These are phyloP conservation scores for Sarcophaga caerulescens DNA, from an alignment of 2,888 invertebrate genomes.

Conservation along the genomic window DNA sequence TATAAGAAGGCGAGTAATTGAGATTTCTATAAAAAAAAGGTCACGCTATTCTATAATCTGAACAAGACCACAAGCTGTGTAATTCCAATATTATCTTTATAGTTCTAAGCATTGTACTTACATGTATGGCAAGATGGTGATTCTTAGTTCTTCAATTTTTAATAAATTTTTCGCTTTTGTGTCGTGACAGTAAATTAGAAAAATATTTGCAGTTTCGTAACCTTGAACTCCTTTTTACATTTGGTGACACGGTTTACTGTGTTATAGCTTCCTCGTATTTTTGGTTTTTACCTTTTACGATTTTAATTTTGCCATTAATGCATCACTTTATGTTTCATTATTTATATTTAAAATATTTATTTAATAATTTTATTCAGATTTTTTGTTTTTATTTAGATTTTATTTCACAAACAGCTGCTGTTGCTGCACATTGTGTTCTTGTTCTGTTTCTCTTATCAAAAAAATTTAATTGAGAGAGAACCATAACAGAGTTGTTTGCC, in stretches of 20 bases:
- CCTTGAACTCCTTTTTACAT: slow-evolving; percentile 56
- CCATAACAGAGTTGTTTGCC: not conserved
- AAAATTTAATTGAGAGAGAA: slow-evolving; percentile 13
- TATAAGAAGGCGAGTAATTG: not conserved
- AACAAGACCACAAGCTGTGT: not conserved
- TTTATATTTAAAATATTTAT: slow-evolving; percentile 11
- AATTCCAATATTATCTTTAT: not conserved
- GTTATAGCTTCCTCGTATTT: not conserved
- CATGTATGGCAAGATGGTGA: slow-evolving; percentile 51
- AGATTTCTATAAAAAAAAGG: not conserved
- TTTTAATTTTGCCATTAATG: slow-evolving; percentile 10
- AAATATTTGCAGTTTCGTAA: slow-evolving; percentile 57
- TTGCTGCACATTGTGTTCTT: slow-evolving; percentile 28
- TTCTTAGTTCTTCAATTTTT: not conserved
- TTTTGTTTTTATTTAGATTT: slow-evolving; percentile 17
- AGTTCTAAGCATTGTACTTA: not conserved
- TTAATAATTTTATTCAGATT: not conserved
- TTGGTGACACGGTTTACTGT: slow-evolving; percentile 3
- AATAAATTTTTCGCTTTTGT: slow-evolving; percentile 1
- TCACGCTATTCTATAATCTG: slow-evolving; percentile 10
- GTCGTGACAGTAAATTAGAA: not conserved
- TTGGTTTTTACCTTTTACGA: not conserved
- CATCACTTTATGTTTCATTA: not conserved
- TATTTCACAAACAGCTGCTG: slow-evolving; percentile 33
- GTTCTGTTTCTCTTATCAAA: not conserved